A percentile compares a stretch with the other conserved stretches of the same genome.
Evolutionary conservation across 2,113 vertebrate species (phyloP).

Genomic region (Stegastes partitus): DNA sequence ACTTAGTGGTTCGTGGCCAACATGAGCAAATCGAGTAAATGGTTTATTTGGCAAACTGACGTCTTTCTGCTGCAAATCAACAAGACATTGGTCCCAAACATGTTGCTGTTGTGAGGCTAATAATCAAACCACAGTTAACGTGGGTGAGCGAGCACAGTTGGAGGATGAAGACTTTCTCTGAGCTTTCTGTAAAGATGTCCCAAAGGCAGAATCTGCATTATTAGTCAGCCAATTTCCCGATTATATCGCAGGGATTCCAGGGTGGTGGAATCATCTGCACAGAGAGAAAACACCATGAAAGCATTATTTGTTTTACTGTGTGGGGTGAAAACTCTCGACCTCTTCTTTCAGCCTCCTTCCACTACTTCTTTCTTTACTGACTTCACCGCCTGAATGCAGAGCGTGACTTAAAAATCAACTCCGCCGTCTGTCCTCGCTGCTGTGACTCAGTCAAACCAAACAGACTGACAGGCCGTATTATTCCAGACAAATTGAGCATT

Average conservation of each 20-base stretch:
- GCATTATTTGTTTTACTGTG: not conserved
- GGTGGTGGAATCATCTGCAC: not conserved
- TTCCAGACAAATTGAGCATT: constrained; percentile 28
- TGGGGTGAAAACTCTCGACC: not conserved
- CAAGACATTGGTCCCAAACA: too few relatives aligned
- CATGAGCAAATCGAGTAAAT: too few relatives aligned
- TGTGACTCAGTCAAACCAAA: constrained; percentile 8
- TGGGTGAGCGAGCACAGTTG: too few relatives aligned
- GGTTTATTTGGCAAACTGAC: too few relatives aligned
- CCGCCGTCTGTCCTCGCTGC: constrained; percentile 4
- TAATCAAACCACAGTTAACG: too few relatives aligned
- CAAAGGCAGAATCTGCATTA: not conserved
- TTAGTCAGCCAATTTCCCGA: too few relatives aligned
- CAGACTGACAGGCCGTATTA: constrained; percentile 7
- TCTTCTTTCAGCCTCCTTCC: not conserved
- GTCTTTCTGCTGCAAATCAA: too few relatives aligned
- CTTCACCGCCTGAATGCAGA: not conserved
- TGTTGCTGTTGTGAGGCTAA: too few relatives aligned
- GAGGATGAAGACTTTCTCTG: too few relatives aligned
- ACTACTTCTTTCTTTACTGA: not conserved
- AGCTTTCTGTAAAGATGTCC: not conserved
- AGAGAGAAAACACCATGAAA: not conserved
- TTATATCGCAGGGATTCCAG: too few relatives aligned
- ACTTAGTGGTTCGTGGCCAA: too few relatives aligned
- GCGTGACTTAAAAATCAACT: not conserved